Conservation (phyloP, 2,797 vertebrate genomes). For the Steatocranus sp. region DNA sequence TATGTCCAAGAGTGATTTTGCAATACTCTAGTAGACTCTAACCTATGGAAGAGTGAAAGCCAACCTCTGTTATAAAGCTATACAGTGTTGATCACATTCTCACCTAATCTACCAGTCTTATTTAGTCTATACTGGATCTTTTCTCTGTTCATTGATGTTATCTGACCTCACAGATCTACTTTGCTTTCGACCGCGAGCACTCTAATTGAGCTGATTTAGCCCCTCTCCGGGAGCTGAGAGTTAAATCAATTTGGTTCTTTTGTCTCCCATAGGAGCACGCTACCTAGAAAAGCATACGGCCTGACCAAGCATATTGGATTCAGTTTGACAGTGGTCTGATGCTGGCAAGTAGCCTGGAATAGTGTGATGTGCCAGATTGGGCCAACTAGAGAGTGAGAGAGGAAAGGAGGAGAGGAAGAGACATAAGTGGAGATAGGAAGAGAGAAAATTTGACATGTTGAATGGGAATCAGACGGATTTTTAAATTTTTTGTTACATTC, state of each 20-base stretch:
- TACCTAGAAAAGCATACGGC: slow-evolving; percentile 8
- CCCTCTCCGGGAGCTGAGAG: slow-evolving; percentile 19
- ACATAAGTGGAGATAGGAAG: background rate
- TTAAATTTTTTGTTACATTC: background rate
- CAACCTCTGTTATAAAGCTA: background rate
- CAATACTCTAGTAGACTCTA: background rate
- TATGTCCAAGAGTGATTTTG: background rate
- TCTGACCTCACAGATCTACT: background rate
- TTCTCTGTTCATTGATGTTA: background rate
- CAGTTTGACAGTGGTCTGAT: slow-evolving; percentile 36
- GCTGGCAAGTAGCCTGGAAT: slow-evolving; percentile 35
- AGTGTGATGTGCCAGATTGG: slow-evolving; percentile 2
- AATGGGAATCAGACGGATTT: background rate
- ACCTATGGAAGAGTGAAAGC: background rate
- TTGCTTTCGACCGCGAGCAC: background rate
- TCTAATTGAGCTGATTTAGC: slow-evolving; percentile 40
- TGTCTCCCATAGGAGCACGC: slow-evolving; percentile 35
- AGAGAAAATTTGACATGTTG: background rate
- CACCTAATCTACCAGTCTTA: background rate
- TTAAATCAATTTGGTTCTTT: slow-evolving; percentile 50
- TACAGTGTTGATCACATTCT: background rate
- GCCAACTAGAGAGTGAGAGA: background rate
- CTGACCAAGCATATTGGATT: slow-evolving; percentile 56
- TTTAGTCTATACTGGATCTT: background rate
- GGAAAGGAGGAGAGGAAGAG: background rate